These are phyloP conservation scores for Gymnogyps californianus DNA, from an alignment of 2,113 vertebrate genomes.

Conservation along the genomic window DNA sequence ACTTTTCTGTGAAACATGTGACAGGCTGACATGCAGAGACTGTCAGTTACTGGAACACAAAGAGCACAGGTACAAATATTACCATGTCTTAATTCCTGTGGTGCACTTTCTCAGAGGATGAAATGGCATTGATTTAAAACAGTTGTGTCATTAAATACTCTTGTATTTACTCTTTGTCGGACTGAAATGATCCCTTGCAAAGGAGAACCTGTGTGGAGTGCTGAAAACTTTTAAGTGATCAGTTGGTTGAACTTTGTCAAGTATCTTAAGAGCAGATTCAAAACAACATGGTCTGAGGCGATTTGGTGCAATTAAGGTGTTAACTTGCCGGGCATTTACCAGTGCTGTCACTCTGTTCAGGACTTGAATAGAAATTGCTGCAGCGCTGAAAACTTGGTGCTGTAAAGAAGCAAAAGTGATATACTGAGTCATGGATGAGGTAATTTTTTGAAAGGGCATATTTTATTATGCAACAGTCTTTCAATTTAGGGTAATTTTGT, in stretches of 20 bases:
- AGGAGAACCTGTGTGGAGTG: background rate
- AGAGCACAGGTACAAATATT: slow-evolving; percentile 89
- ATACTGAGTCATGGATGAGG: background rate
- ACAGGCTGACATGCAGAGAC: slow-evolving; percentile 96
- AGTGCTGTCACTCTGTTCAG: background rate
- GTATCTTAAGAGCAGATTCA: background rate
- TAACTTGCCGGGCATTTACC: background rate
- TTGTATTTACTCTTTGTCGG: background rate
- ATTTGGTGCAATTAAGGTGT: background rate
- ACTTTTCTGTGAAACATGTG: slow-evolving; percentile 98
- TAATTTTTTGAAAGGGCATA: background rate
- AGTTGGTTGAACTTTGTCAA: background rate
- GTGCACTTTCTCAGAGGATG: background rate
- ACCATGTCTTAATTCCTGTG: background rate
- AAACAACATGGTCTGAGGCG: background rate
- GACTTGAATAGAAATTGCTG: background rate
- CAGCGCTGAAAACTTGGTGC: background rate
- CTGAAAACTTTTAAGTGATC: background rate
- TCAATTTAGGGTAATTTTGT: background rate
- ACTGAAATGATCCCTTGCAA: background rate
- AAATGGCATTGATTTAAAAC: background rate
- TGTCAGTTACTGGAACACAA: slow-evolving; percentile 98
- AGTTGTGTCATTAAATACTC: background rate
- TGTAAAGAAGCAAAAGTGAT: background rate
- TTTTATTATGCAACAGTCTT: background rate